These are phyloP conservation scores for Penaeus chinensis DNA, from an alignment of 1,140 invertebrate species.

Conservation along the genomic window DNA sequence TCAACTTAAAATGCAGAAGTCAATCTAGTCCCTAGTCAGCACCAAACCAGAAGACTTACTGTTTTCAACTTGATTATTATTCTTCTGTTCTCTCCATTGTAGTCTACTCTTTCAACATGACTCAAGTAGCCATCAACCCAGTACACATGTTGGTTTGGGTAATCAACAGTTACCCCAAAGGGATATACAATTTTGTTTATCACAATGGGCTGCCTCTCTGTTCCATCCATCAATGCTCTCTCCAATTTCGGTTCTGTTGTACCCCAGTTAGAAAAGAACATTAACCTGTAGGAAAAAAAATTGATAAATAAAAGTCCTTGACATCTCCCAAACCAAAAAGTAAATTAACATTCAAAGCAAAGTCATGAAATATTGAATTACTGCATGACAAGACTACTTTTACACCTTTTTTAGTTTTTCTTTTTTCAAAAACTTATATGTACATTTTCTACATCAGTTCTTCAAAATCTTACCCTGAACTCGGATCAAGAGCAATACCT, in stretches of 20 bases:
- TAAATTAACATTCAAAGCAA: not conserved
- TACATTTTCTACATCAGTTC: not conserved
- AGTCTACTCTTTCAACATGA: conserved; percentile 79
- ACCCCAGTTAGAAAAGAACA: conserved; percentile 85
- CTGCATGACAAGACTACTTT: no score
- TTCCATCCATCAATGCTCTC: conserved; percentile 75
- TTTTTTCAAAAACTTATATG: not conserved
- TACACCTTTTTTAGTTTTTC: no score
- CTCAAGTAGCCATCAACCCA: conserved; percentile 84
- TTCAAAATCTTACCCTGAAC: conserved; percentile 73
- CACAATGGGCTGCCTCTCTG: conserved; percentile 71
- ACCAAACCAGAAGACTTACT: conserved; percentile 67
- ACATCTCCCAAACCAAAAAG: not conserved
- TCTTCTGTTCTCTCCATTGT: conserved; percentile 76
- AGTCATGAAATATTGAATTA: not conserved
- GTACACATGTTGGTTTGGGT: conserved; percentile 79
- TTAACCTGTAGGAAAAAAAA: conserved; percentile 69
- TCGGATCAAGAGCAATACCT: conserved; percentile 85
- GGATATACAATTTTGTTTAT: conserved; percentile 79
- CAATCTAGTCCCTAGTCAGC: conserved; percentile 41
- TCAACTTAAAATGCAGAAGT: conserved; percentile 57
- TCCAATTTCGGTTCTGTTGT: conserved; percentile 74
- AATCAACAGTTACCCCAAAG: conserved; percentile 78
- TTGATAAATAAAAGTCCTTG: not conserved
- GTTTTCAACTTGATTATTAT: conserved; percentile 74